Evolutionary conservation across 1,140 invertebrate genomes (phyloP), one percentile per base, ranked within the genome.

Genomic region (Samia ricini): DNA sequence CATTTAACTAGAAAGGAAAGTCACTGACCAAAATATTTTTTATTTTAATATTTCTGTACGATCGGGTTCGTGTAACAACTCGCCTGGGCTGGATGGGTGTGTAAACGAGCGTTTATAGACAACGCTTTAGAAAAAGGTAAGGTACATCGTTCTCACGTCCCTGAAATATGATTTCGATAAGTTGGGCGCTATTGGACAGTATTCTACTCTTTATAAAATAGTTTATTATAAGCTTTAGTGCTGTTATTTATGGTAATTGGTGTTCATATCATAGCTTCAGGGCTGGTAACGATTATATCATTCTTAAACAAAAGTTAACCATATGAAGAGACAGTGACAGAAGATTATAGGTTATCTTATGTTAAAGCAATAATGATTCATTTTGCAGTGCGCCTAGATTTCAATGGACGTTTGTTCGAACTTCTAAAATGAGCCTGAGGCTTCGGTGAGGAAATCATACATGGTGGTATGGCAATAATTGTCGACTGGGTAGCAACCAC

Each of bases 121-220:
- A 78, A 75, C 79, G 76, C 79, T 72, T 81, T 79, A 69, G 71
- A 74, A 85, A 82, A 82, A 78, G 83, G 78, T 85, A 83, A 62
- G 76, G 75, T 80, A 81, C 73, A 80, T 75, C 77, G 79, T 76
- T 72, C 79, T 79, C 85, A 88, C 85, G 85, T 86, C 77, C 73
- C 70, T 88, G 81, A 88, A 88, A 88, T 88, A 88, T 88, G 85
- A 85, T 88, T 88, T 83, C 85, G 82, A 88, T 88, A 88, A 88
- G 78, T 85, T 77, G 79, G 77, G 71, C 72, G 75, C 75, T 83
- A 86, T 86, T 88, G 79, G 79, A 83, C 74, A 75, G 67, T 70
- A 77, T 73, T 74, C 72, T 60, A 72, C 72, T 81, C 79, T 84
- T 83, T 79, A 81, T 81, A 77, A 79, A 83, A 81, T 77, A 76